Evolutionary conservation across 2,888 invertebrate genomes (phyloP).

Genomic region (Podabrus alpinus): DNA sequence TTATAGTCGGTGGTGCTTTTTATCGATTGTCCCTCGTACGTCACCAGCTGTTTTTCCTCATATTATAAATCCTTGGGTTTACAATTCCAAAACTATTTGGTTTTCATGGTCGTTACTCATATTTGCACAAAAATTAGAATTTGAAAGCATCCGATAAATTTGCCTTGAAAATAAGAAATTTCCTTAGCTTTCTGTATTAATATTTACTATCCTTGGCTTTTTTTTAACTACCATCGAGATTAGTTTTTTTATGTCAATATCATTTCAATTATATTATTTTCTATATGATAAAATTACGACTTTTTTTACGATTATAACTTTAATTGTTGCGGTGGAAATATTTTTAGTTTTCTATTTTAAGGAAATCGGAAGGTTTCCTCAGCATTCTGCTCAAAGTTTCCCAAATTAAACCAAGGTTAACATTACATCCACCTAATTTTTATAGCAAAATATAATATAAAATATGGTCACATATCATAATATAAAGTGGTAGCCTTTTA

Average conservation of each 20-base stretch:
- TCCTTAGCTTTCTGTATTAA: background rate
- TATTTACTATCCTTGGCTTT: constrained; percentile 1
- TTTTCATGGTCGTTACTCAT: constrained; percentile 6
- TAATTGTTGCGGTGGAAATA: background rate
- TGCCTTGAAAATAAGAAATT: constrained; percentile 5
- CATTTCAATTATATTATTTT: background rate
- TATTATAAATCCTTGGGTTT: background rate
- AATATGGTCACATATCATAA: background rate
- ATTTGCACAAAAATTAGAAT: constrained; percentile 16
- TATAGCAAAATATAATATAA: background rate
- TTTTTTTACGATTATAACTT: background rate
- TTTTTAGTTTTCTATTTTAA: background rate
- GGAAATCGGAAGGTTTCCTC: no score
- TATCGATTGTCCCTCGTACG: background rate
- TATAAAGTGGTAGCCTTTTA: background rate
- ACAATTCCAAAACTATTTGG: background rate
- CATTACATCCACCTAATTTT: background rate
- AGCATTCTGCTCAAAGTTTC: no score
- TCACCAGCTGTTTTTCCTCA: background rate
- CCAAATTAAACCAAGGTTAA: background rate
- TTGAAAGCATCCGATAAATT: background rate
- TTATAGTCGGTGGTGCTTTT: no score
- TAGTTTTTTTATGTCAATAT: background rate
- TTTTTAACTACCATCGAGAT: background rate
- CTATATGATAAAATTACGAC: background rate